Evolutionary conservation across 2,797 vertebrate genomes (phyloP), one percentile per base, ranked within the genome.

Genomic region (Sternarchorhynchus goeldii): DNA sequence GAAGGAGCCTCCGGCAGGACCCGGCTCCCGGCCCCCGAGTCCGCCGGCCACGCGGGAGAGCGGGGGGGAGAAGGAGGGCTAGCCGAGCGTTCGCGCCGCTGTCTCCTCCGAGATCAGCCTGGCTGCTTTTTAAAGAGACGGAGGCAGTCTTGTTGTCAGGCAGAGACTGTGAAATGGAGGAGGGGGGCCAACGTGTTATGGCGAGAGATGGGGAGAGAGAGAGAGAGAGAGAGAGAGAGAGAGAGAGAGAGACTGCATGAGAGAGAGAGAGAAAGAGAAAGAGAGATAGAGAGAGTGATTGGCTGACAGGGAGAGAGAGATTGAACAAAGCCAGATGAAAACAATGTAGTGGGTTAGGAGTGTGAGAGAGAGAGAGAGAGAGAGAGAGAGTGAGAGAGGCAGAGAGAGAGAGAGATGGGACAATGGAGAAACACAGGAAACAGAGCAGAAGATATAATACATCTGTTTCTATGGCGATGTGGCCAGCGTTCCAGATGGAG

Each of bases 91-190:
- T 79, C 32, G 16, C 57, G 39, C 14, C 59, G 18, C 53, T 79
- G 62, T 55, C 62, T 57, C 63, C 39, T 36, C 20, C 55, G n/a
- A 36, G 21, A 41, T 53, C 25, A 58, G 50, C 68, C 73, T 70
- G 59, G 57, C 72, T 79, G 81, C 76, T 79, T 75, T 82, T 79
- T 79, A 82, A 75, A 76, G 81, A 82, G 76, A 79, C 60, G 72
- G 71, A 88, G 79, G 76, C 80, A 60, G 88, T 85, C 89, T 91
- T 92, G 92, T 93, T 92, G 91, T 91, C 88, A 90, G 92, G 92
- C 91, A 92, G 92, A 93, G 88, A 87, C 89, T 87, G 80, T 75
- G 76, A 83, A 86, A 76, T 80, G 29, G 63, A 81, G 84, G 76
- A 74, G 70, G 84, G 85, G 85, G 73, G 81, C 32, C 41, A 36